Percentiles rank a stretch among this genome's conserved stretches.
phyloP scores from a whole-genome alignment of 2,797 vertebrate genomes.

The Parauchenoglanis punctatus region DNA sequence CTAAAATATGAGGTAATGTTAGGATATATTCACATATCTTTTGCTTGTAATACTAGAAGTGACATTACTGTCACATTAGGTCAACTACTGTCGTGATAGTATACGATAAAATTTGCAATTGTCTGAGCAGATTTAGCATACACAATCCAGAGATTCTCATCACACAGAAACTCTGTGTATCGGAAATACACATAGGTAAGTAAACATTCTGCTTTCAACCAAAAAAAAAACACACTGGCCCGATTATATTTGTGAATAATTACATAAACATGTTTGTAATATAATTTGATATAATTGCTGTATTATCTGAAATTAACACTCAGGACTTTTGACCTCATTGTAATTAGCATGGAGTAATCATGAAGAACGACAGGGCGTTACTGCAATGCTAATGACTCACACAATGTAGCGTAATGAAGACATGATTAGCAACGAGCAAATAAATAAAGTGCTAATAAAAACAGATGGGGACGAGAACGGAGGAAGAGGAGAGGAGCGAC shows the following conservation, averaged over 20 bases:
- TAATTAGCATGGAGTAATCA: constrained; percentile 3
- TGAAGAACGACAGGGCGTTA: background rate
- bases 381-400: constrained; percentile 31
- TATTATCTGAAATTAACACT: background rate
- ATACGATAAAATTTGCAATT: background rate
- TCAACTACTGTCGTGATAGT: background rate
- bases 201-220: background rate
- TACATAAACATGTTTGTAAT: background rate
- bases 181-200: background rate
- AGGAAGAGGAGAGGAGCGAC: background rate
- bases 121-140: background rate
- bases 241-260: background rate
- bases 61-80: background rate
- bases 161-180: background rate
- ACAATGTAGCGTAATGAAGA: constrained; percentile 48
- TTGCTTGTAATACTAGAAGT: background rate
- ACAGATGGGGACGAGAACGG: constrained; percentile 10
- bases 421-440: constrained; percentile 46
- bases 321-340: background rate
- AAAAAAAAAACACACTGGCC: no score
- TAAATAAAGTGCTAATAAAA: constrained; percentile 60
- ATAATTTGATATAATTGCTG: background rate
- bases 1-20: background rate
- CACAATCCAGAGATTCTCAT: background rate
- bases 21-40: background rate